A percentile compares a stretch with the other conserved stretches of the same genome.
Evolutionary conservation across 37 sponge, comb jelly and placozoan species (phyloP).

Genomic region (Cliona cf. orientalis): DNA sequence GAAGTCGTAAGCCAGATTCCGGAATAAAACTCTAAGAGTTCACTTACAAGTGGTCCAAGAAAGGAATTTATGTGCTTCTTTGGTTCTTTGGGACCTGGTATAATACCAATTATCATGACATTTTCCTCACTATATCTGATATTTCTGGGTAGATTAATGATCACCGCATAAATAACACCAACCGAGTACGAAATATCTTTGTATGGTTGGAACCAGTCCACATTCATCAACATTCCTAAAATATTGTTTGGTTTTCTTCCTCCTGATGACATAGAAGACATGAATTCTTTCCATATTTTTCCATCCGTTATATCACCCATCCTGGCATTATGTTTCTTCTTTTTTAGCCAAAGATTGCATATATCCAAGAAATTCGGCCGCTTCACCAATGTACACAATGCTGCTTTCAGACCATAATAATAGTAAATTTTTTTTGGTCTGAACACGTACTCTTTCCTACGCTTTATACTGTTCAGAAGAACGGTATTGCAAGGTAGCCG

Average conservation of each 20-base stretch:
- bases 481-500: conserved; percentile 14
- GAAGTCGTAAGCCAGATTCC: conserved; percentile 5
- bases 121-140: conserved; percentile 40
- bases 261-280: too few species aligned
- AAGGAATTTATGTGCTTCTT: conserved; percentile 26
- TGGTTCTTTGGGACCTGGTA: conserved; percentile 66
- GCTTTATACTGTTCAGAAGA: conserved; percentile 17
- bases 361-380: conserved; percentile 24
- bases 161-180: conserved; percentile 53
- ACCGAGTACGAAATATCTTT: conserved; percentile 41
- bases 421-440: conserved; percentile 24
- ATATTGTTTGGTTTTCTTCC: conserved; percentile 15
- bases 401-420: conserved; percentile 9
- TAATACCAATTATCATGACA: conserved; percentile 42
- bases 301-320: too few species aligned
- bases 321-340: too few species aligned
- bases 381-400: conserved; percentile 18
- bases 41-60: conserved; percentile 39
- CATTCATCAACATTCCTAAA: conserved; percentile 51
- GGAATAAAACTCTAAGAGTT: conserved; percentile 23
- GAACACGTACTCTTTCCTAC: conserved; percentile 3
- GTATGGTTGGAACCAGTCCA: conserved; percentile 72
- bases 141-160: conserved; percentile 52
- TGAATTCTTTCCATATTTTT: conserved; percentile 47
- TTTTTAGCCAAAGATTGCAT: conserved; percentile 50